These are phyloP conservation scores for Pteromalus puparum DNA, from an alignment of 1,140 invertebrate genomes.

Conservation along the genomic window DNA sequence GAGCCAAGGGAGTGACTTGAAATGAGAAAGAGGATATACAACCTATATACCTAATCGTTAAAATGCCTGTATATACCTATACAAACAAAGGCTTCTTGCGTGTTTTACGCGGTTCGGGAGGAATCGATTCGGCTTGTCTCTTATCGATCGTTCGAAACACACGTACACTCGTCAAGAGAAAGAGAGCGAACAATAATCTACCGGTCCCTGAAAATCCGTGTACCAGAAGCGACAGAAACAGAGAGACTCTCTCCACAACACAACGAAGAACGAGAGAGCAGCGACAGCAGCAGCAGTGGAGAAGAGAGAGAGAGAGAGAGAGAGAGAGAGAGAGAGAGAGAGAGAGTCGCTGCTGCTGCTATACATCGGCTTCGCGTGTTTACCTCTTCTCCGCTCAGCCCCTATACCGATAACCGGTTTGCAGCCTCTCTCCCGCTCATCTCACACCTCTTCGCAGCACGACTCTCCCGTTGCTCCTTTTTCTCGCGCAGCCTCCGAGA, in stretches of 20 bases:
- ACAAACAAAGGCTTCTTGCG: too few species aligned
- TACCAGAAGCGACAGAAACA: constrained; percentile 1
- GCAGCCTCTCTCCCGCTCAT: constrained; percentile 54
- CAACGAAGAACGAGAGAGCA: not conserved
- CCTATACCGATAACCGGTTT: constrained; percentile 66
- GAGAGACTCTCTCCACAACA: not conserved
- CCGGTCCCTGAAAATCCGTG: not conserved
- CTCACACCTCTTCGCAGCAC: constrained; percentile 46
- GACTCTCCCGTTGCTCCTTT: constrained; percentile 33
- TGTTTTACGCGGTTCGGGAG: too few species aligned
- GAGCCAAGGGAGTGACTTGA: too few species aligned
- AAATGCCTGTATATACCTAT: too few species aligned
- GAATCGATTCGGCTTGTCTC: too few species aligned
- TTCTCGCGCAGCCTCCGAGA: constrained; percentile 8
- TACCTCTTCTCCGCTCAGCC: constrained; percentile 63
- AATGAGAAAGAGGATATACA: too few species aligned
- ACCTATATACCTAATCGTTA: too few species aligned
- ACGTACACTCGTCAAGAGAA: not conserved
- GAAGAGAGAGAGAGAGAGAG: constrained; percentile 53
- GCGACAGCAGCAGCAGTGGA: constrained; percentile 18
- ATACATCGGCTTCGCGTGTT: constrained; percentile 73
- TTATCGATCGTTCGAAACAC: too few species aligned
- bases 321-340: constrained; percentile 51
- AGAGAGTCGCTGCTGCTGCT: constrained; percentile 35
- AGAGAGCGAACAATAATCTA: not conserved